Conservation (phyloP, 2,888 invertebrate species). For the Aspidiotus destructor region DNA sequence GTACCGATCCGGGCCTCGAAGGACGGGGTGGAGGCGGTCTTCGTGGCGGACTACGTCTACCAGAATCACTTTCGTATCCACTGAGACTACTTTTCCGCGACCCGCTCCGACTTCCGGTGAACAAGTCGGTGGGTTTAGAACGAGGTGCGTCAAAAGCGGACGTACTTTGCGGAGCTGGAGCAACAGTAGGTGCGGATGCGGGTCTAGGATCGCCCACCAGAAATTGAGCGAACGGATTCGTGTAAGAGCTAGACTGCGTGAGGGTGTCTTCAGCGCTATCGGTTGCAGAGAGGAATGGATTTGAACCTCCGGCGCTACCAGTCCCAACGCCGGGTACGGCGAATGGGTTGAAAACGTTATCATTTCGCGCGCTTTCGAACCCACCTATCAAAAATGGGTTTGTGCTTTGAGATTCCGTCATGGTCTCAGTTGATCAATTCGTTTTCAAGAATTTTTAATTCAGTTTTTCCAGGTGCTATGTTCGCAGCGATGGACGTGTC, state of each 20-base stretch:
- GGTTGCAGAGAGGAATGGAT: slow-evolving; percentile 5
- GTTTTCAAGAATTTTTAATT: slow-evolving; percentile 66
- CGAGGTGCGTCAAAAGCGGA: not conserved
- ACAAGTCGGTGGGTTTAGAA: not conserved
- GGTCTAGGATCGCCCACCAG: not conserved
- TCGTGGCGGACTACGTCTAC: slow-evolving; percentile 35
- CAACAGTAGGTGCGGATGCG: not conserved
- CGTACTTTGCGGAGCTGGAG: not conserved
- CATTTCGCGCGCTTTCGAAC: slow-evolving; percentile 41
- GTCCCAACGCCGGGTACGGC: not conserved
- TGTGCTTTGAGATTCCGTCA: slow-evolving; percentile 27
- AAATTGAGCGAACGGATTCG: slow-evolving; percentile 9
- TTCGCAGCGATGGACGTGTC: slow-evolving; percentile 68
- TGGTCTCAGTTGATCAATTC: slow-evolving; percentile 50
- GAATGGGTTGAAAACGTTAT: not conserved
- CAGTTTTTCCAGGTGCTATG: slow-evolving; percentile 65
- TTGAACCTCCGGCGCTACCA: not conserved
- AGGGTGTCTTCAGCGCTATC: not conserved
- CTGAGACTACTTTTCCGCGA: not conserved
- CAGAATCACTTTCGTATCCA: not conserved
- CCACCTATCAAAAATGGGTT: slow-evolving; percentile 62
- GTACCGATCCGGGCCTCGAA: slow-evolving; percentile 41
- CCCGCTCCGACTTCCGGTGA: not conserved
- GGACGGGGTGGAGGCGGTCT: slow-evolving; percentile 43
- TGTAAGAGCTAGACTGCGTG: not conserved